These are phyloP conservation scores for Resseliella maxima DNA, from an alignment of 2,888 invertebrate species.

Conservation along the genomic window DNA sequence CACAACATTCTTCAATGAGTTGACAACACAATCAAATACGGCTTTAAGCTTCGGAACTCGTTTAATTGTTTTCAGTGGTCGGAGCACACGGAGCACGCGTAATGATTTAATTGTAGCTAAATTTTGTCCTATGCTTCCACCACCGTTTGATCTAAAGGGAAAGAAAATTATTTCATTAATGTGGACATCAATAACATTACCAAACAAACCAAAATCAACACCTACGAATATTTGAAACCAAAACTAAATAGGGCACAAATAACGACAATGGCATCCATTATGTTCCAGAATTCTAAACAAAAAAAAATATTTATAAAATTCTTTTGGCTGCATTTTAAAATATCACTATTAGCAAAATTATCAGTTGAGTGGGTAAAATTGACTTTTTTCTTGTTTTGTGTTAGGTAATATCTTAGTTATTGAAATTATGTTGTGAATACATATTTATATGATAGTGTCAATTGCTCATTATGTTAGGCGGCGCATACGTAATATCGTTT, in stretches of 20 bases:
- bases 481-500: too few species aligned
- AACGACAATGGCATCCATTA: slow-evolving; percentile 98
- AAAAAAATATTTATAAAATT: too few species aligned
- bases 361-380: too few species aligned
- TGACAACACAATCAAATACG: slow-evolving; percentile 99
- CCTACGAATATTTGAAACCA: slow-evolving; percentile 89
- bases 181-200: not conserved
- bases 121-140: slow-evolving; percentile 56
- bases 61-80: slow-evolving; percentile 99
- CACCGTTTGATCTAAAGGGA: not conserved
- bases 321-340: too few species aligned
- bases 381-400: too few species aligned
- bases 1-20: slow-evolving; percentile 99
- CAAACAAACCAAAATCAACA: too few species aligned
- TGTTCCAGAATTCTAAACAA: slow-evolving; percentile 99
- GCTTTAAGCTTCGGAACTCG: slow-evolving; percentile 99
- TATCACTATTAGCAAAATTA: too few species aligned
- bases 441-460: too few species aligned
- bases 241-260: slow-evolving; percentile 98
- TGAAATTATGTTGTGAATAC: too few species aligned
- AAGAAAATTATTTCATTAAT: slow-evolving; percentile 31
- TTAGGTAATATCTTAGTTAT: too few species aligned
- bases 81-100: slow-evolving; percentile 96
- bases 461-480: too few species aligned
- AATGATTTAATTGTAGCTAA: slow-evolving; percentile 98